A percentile compares a stretch with the other conserved stretches of the same genome.
phyloP scores from a whole-genome alignment of 30 jellyfish, hydroid and myxozoan species.

The Cassiopea andromeda region DNA sequence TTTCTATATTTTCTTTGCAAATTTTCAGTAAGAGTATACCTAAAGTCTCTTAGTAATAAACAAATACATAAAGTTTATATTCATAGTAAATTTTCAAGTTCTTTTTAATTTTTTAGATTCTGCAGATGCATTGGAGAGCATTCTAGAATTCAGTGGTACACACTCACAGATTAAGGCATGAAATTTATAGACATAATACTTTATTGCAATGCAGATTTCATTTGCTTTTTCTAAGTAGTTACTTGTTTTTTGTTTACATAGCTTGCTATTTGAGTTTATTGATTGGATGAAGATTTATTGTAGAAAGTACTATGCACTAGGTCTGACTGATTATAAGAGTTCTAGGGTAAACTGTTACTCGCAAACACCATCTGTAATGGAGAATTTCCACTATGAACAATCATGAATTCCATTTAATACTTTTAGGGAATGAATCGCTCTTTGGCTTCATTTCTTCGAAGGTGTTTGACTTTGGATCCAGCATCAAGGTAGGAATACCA shows the following conservation, averaged over 20 bases:
- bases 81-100: background rate
- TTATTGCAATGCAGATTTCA: background rate
- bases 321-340: no score
- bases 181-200: background rate
- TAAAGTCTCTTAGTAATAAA: no score
- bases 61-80: background rate
- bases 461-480: slow-evolving; percentile 77
- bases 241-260: no score
- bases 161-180: slow-evolving; percentile 28
- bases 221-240: no score
- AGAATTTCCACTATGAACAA: background rate
- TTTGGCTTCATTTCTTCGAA: slow-evolving; percentile 70
- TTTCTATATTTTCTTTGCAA: no score
- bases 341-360: background rate
- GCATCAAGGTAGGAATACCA: slow-evolving; percentile 47
- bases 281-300: no score
- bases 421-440: slow-evolving; percentile 69
- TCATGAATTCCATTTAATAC: background rate
- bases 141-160: slow-evolving; percentile 49
- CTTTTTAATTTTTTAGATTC: slow-evolving; percentile 8
- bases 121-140: slow-evolving; percentile 46
- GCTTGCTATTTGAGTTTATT: no score
- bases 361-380: background rate
- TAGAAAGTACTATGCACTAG: no score
- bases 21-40: no score